phyloP scores from a whole-genome alignment of 2,797 vertebrate species.

The Chelon auratus region DNA sequence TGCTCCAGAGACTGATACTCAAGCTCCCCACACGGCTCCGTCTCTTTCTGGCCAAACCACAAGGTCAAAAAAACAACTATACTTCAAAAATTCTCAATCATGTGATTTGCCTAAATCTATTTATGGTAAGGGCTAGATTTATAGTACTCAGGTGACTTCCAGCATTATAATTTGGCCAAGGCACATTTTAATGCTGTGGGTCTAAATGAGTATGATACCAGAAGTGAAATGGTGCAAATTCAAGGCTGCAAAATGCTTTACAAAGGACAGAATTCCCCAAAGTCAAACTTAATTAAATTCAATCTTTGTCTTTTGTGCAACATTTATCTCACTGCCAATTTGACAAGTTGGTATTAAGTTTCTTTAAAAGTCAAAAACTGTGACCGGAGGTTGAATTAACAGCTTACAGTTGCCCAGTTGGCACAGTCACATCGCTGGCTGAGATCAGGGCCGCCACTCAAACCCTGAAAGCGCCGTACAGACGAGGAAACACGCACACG shows the following conservation, averaged over 20 bases:
- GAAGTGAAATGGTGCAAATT: conserved; percentile 16
- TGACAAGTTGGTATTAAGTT: neutral
- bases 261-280: no score
- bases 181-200: conserved; percentile 20
- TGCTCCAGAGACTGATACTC: conserved; percentile 77
- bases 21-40: conserved; percentile 54
- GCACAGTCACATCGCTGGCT: conserved; percentile 59
- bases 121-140: conserved; percentile 32
- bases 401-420: conserved; percentile 57
- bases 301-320: neutral
- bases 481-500: conserved; percentile 14
- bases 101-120: conserved; percentile 35
- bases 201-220: neutral
- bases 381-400: conserved; percentile 26
- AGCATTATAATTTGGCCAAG: conserved; percentile 11
- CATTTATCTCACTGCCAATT: neutral
- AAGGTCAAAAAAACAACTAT: conserved; percentile 48
- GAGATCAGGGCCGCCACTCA: conserved; percentile 41
- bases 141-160: conserved; percentile 25
- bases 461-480: conserved; percentile 31
- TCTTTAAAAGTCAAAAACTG: conserved; percentile 11
- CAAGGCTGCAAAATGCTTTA: no score
- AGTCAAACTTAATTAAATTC: neutral
- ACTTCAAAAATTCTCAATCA: conserved; percentile 40
- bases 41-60: conserved; percentile 55